Evolutionary conservation across 2,113 vertebrate genomes (phyloP), one percentile per base, ranked within the genome.

Genomic region (Verasper variegatus): DNA sequence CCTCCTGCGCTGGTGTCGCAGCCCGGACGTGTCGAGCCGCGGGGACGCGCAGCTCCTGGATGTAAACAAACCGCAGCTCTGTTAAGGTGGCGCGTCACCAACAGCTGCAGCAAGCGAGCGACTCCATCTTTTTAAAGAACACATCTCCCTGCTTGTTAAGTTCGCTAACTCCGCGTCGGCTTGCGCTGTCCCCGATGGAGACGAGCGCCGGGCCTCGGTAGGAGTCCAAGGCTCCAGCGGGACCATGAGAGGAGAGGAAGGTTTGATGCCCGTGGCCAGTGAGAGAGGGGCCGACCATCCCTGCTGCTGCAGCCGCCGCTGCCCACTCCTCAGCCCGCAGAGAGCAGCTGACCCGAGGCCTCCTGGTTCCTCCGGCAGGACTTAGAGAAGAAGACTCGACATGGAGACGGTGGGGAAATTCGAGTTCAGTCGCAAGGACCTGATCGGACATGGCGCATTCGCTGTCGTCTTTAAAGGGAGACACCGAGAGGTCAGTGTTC

Each of bases 381-480:
- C 67, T 35, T 54, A 83, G 70, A 85, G 76, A n/a, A 3, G 35
- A 60, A 31, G 58, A 40, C 40, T 26, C 47, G 51, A 62, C 0
- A 96, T 97, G 95, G 98, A 99, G 95, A 94, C 94, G 15, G 97
- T 98, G 85, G 98, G 98, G 68, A 96, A 96, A 92, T 99, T 99
- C 90, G 97, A 99, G 95, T 99, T 98, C 93, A 97, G 96, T 85
- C 95, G 97, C 81, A 99, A 99, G 91, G 97, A 99, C 89, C 88
- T 99, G 60, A 96, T 99, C 86, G 97, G 98, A 68, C 97, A 99
- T 86, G 98, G 98, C 73, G 98, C 98, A 69, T 99, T 98, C 89
- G 98, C 97, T 1, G 98, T 99, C 72, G 97, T 99, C 54, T 99
- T 97, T 86, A 98, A 97, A 94, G 98, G 98, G 81, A 94, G 97